Evolutionary conservation across 2,888 invertebrate species (phyloP), one percentile per base, ranked within the genome.

Genomic region (Megastigmus dorsalis): DNA sequence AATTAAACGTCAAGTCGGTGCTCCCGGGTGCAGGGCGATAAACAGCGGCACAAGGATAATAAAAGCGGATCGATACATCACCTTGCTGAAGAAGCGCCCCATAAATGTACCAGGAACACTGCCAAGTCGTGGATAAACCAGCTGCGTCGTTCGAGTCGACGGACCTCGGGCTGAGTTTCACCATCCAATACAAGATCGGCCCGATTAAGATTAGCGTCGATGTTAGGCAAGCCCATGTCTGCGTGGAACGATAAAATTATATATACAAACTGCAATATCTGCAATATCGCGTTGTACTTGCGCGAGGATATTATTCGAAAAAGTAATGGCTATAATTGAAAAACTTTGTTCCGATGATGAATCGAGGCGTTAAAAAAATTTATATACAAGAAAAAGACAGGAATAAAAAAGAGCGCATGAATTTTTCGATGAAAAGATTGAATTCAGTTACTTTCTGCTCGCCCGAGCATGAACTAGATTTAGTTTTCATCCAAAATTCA

Each of bases 81-180:
- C 96, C 97, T 93, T 97, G 97, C 82, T 97, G 97, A 43, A 97
- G 89, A 63, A 97, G 89, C 1, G 97, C 96, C 0, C 97, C 97
- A 83, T 95, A 97, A 84, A 96, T 92, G 83, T 97, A 97, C 95
- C 95, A 95, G 43, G 94, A 90, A 81, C 95, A 95, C 82, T 94
- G 94, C 88, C 89, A 90, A 63, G 89, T 89, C 3, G 87, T 83
- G 10, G 81, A 80, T 2, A 88, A 81, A 0, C 81, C 82, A 4
- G 75, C 26, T n/a, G 72, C 36, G 6, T 80, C 77, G 15, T 73
- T 55, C 10, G 33, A 28, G 5, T 79, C 81, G 10, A 78, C 73
- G 9, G 70, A 69, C 50, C 86, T 88, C 0, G 95, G 95, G 80
- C 94, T 95, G 63, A 91, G 86, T 7, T 92, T 91, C 85, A 96